These are phyloP conservation scores for Troides aeacus DNA, from an alignment of 2,888 invertebrate genomes.

Conservation along the genomic window DNA sequence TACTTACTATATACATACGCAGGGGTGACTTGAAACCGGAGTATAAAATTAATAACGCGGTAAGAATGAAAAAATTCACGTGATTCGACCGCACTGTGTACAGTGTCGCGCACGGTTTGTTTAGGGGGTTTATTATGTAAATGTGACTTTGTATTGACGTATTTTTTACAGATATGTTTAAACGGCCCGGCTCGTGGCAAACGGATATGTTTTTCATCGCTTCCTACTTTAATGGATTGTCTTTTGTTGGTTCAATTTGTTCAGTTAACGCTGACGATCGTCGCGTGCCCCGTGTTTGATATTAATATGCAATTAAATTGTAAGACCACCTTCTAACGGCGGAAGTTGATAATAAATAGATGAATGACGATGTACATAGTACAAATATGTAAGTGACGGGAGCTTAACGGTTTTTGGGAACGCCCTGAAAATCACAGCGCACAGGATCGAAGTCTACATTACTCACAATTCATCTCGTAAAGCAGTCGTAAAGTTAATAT, in stretches of 20 bases:
- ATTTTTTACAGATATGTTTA: constrained; percentile 63
- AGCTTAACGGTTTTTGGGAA: no score
- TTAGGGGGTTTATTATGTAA: constrained; percentile 75
- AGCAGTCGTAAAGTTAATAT: no score
- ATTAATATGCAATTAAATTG: not conserved
- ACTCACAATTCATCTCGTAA: no score
- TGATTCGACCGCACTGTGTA: constrained; percentile 69
- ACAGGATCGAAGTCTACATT: no score
- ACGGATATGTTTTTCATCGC: constrained; percentile 52
- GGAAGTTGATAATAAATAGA: not conserved
- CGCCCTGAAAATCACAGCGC: no score
- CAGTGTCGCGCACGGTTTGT: constrained; percentile 65
- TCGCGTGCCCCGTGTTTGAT: constrained; percentile 22
- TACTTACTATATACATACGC: constrained; percentile 56
- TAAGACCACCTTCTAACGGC: not conserved
- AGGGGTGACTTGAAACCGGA: constrained; percentile 70
- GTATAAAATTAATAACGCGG: constrained; percentile 75
- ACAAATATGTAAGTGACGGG: no score
- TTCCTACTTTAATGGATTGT: constrained; percentile 33
- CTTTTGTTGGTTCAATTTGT: constrained; percentile 25
- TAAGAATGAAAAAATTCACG: constrained; percentile 54
- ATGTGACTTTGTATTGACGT: constrained; percentile 61
- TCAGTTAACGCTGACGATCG: constrained; percentile 12
- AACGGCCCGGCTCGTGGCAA: constrained; percentile 70
- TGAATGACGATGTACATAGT: not conserved